These are phyloP conservation scores for Myathropa florea DNA, from an alignment of 2,888 invertebrate genomes.

Conservation along the genomic window DNA sequence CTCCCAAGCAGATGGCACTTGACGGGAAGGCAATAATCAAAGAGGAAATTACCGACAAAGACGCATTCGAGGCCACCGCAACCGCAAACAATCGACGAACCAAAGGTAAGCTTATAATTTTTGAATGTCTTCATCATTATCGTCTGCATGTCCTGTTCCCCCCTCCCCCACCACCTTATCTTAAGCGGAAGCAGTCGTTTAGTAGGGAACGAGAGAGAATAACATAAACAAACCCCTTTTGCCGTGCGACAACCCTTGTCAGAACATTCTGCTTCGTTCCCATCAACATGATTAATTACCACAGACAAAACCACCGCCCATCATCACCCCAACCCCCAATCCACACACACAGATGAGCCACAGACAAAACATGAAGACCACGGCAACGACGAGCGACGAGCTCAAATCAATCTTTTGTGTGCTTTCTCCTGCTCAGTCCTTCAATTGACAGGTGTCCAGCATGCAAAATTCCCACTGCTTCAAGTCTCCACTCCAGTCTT, in stretches of 20 bases:
- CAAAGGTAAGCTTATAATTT: constrained; percentile 74
- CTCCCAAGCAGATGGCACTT: constrained; percentile 82
- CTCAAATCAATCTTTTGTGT: constrained; percentile 67
- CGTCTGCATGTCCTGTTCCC: too few species aligned
- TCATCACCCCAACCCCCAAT: background rate
- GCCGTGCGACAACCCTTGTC: constrained; percentile 52
- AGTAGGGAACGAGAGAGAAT: too few species aligned
- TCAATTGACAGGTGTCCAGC: constrained; percentile 69
- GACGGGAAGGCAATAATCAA: constrained; percentile 84
- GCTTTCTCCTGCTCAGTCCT: constrained; percentile 23
- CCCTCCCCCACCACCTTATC: too few species aligned
- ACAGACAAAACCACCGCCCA: constrained; percentile 60
- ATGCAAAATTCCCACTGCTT: constrained; percentile 68
- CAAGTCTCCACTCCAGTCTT: background rate
- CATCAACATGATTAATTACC: constrained; percentile 69
- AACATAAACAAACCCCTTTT: constrained; percentile 4
- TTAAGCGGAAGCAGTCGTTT: too few species aligned
- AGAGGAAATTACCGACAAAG: constrained; percentile 84
- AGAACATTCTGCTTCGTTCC: constrained; percentile 61
- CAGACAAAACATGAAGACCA: constrained; percentile 21
- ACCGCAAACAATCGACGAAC: constrained; percentile 74
- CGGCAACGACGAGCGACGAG: constrained; percentile 4
- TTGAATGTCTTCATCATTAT: background rate
- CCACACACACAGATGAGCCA: constrained; percentile 40
- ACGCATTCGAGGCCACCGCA: constrained; percentile 80